Conservation (phyloP, 2,888 invertebrate genomes). For the Oeneis ivallda region DNA sequence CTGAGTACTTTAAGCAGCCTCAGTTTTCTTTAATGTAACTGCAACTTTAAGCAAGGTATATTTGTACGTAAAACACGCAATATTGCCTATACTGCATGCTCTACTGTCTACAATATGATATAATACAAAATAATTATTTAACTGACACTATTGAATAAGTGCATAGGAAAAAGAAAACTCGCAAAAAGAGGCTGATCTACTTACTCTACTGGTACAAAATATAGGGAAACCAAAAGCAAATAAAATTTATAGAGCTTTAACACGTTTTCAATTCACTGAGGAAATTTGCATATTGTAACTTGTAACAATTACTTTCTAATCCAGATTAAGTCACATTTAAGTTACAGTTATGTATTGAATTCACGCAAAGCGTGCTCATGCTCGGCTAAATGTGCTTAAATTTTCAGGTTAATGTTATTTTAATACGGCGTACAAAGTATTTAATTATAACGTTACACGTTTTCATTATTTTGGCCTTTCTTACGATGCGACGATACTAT, state of each 20-base stretch:
- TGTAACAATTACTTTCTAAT: constrained; percentile 21
- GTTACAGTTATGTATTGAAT: constrained; percentile 22
- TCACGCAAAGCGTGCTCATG: constrained; percentile 21
- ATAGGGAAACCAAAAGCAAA: background rate
- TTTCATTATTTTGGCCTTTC: no score
- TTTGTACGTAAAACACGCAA: no score
- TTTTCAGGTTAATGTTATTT: constrained; percentile 1
- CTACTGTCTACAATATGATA: no score
- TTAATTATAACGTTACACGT: background rate
- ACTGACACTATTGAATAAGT: no score
- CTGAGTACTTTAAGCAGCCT: no score
- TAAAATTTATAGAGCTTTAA: constrained; percentile 9
- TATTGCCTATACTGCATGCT: no score
- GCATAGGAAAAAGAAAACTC: no score
- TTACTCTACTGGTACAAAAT: no score
- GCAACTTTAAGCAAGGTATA: no score
- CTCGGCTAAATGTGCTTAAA: background rate
- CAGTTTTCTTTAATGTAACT: no score
- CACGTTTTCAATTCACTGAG: constrained; percentile 14
- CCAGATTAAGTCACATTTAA: constrained; percentile 14
- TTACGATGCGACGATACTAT: no score
- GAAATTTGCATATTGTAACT: constrained; percentile 13
- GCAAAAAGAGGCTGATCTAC: background rate
- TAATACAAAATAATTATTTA: no score
- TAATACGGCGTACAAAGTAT: background rate